These are phyloP conservation scores for Orthosia gothica DNA, from an alignment of 2,888 invertebrate genomes.

Conservation along the genomic window DNA sequence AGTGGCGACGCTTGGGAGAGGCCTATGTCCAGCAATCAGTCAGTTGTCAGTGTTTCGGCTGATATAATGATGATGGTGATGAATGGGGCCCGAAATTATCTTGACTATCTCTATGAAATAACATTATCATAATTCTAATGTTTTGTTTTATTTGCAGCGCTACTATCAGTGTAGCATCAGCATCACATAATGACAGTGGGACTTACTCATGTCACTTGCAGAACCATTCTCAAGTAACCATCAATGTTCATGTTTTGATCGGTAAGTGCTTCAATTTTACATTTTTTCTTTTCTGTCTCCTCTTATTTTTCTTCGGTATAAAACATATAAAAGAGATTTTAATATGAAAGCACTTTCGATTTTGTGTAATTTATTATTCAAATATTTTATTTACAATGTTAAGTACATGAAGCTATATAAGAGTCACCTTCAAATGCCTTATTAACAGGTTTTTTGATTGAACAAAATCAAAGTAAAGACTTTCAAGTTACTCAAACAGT, in stretches of 20 bases:
- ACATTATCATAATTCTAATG: not conserved
- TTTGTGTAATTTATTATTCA: not conserved
- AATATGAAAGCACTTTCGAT: not conserved
- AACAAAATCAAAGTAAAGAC: not conserved
- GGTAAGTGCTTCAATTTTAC: slow-evolving; percentile 85
- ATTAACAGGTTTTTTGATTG: not conserved
- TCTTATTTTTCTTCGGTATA: not conserved
- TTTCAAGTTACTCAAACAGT: not conserved
- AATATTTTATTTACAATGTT: not conserved
- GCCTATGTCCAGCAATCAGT: too few species aligned
- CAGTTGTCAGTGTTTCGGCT: too few species aligned
- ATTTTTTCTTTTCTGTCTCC: not conserved
- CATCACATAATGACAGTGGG: slow-evolving; percentile 93
- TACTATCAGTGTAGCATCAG: slow-evolving; percentile 90
- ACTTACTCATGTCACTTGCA: slow-evolving; percentile 93
- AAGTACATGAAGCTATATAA: not conserved
- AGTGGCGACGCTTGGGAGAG: too few species aligned
- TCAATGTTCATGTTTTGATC: slow-evolving; percentile 93
- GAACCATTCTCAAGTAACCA: slow-evolving; percentile 92
- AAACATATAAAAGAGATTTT: not conserved
- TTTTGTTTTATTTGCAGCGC: slow-evolving; percentile 78
- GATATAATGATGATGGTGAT: too few species aligned
- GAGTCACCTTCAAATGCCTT: not conserved
- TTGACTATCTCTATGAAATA: not conserved
- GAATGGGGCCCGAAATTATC: not conserved